phyloP scores from a whole-genome alignment of 1,140 invertebrate species.

The Drosophila cardini region DNA sequence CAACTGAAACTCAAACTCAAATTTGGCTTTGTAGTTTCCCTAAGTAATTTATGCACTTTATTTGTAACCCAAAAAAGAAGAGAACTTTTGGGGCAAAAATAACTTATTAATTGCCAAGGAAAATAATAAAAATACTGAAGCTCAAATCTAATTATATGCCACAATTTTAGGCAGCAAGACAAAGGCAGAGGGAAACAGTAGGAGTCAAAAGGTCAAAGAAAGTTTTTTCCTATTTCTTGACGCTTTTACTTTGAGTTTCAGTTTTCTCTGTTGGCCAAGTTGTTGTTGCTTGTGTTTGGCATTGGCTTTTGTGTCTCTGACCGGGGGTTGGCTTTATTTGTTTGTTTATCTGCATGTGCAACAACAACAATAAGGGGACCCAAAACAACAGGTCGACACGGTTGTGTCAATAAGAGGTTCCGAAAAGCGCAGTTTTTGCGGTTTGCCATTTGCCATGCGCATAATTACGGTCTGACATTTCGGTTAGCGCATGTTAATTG shows the following conservation, averaged over 20 bases:
- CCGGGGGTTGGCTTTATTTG: conserved; percentile 17
- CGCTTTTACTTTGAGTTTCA: conserved; percentile 3
- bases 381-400: conserved; percentile 54
- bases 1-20: not conserved
- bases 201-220: conserved; percentile 32
- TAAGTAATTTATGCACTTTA: conserved; percentile 39
- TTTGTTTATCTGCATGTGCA: conserved; percentile 50
- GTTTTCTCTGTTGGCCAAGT: conserved; percentile 40
- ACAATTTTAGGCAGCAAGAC: conserved; percentile 18
- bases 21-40: conserved; percentile 8
- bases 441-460: conserved; percentile 55
- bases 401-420: conserved; percentile 57
- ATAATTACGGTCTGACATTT: conserved; percentile 58
- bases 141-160: conserved; percentile 54
- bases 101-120: conserved; percentile 59
- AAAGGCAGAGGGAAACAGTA: conserved; percentile 2
- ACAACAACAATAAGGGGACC: conserved; percentile 24
- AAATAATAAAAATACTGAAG: not conserved
- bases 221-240: conserved; percentile 8
- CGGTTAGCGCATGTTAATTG: conserved; percentile 52
- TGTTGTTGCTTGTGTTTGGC: conserved; percentile 57
- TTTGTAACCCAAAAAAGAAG: conserved; percentile 22
- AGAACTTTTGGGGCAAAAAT: conserved; percentile 35
- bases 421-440: conserved; percentile 51
- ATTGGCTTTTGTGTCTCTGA: not conserved